These are phyloP conservation scores for Amphiura filiformis DNA, from an alignment of 35 echinoderm and acorn worm species.

Conservation along the genomic window DNA sequence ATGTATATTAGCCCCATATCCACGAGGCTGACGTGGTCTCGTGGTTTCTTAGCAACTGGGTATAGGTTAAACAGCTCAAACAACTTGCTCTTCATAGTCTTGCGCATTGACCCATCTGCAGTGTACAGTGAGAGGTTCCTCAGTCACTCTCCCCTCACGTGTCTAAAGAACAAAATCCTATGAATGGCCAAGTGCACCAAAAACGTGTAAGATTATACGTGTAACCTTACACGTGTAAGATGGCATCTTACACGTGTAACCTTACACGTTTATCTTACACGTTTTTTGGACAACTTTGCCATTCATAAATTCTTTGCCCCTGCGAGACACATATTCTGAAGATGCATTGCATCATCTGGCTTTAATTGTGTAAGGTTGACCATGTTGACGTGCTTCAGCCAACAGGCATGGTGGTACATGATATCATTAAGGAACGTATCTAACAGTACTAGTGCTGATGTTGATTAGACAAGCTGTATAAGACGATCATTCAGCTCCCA, in stretches of 20 bases:
- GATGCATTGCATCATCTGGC: background rate
- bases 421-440: background rate
- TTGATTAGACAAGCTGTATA: background rate
- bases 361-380: background rate
- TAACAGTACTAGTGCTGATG: background rate
- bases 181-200: too few relatives aligned
- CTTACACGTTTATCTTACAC: too few relatives aligned
- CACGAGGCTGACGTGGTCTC: slow-evolving; percentile 16
- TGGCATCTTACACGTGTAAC: too few relatives aligned
- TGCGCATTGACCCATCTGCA: slow-evolving; percentile 47
- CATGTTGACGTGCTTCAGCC: too few relatives aligned
- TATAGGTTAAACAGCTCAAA: slow-evolving; percentile 38
- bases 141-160: slow-evolving; percentile 29
- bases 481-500: background rate
- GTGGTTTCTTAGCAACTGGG: slow-evolving; percentile 46
- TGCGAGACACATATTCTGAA: too few relatives aligned
- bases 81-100: slow-evolving; percentile 29
- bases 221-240: too few relatives aligned
- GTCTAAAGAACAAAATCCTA: too few relatives aligned
- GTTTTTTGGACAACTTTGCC: too few relatives aligned
- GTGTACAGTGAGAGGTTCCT: slow-evolving; percentile 44
- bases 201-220: too few relatives aligned
- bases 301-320: too few relatives aligned
- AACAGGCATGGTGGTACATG: background rate
- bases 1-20: slow-evolving; percentile 50